Conservation (phyloP, 2,888 invertebrate genomes). For the Chrysina gloriosa region DNA sequence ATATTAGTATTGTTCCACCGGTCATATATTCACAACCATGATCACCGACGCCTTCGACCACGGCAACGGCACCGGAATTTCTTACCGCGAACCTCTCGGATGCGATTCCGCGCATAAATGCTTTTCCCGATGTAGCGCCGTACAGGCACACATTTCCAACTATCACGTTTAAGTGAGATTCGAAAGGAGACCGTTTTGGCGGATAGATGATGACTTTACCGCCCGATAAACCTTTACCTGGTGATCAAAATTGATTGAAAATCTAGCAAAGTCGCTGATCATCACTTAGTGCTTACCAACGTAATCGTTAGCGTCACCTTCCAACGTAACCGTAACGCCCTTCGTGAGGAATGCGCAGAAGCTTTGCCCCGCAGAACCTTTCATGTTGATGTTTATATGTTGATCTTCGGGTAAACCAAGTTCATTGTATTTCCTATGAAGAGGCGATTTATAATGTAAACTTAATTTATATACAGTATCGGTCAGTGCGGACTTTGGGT, state of each 20-base stretch:
- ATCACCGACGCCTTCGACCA: constrained; percentile 98
- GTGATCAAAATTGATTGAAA: constrained; percentile 44
- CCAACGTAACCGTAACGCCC: constrained; percentile 89
- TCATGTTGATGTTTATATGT: constrained; percentile 81
- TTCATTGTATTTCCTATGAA: constrained; percentile 84
- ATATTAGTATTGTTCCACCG: constrained; percentile 89
- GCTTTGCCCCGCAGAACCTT: constrained; percentile 97
- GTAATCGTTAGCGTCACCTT: constrained; percentile 98
- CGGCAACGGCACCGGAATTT: constrained; percentile 95
- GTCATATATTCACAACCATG: constrained; percentile 99
- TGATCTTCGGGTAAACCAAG: constrained; percentile 84
- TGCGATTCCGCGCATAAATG: constrained; percentile 90
- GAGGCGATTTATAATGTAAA: no score
- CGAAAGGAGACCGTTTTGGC: constrained; percentile 85
- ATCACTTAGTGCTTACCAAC: constrained; percentile 75
- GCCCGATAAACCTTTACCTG: constrained; percentile 89
- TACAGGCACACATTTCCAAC: constrained; percentile 98
- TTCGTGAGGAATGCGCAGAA: constrained; percentile 97
- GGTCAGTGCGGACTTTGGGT: no score
- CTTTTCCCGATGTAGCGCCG: constrained; percentile 94
- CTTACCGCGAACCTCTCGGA: constrained; percentile 98
- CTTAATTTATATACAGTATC: no score
- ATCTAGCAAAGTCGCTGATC: neutral
- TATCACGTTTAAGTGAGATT: constrained; percentile 94
- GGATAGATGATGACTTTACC: constrained; percentile 94